Evolutionary conservation across 2,797 vertebrate species (phyloP).

Genomic region (Lagorchestes hirsutus): DNA sequence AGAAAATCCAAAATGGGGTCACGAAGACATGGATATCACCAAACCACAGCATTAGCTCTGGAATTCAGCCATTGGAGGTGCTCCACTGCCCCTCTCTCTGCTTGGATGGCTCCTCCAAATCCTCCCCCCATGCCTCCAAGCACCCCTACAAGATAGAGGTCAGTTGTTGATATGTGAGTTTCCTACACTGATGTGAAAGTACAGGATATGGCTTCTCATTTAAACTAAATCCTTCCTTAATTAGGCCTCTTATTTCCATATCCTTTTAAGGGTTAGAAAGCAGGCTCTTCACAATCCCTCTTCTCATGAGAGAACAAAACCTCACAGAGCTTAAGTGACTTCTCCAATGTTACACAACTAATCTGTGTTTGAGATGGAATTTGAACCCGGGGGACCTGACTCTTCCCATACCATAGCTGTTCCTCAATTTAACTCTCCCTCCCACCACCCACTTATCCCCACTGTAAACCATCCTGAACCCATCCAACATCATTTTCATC

Average conservation of each 20-base stretch:
- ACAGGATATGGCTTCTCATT: neutral
- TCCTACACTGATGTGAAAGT: neutral
- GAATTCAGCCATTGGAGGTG: too few species aligned
- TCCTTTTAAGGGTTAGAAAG: neutral
- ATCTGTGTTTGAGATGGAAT: neutral
- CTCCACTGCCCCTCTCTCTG: too few species aligned
- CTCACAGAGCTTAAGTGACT: neutral
- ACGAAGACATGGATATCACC: too few species aligned
- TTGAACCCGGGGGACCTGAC: neutral
- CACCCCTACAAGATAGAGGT: neutral
- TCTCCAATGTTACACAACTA: neutral
- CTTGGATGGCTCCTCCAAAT: too few species aligned
- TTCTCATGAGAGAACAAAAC: neutral
- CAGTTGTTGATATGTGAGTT: neutral
- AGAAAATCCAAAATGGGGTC: too few species aligned
- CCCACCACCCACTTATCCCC: neutral
- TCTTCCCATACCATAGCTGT: neutral
- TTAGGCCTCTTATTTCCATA: neutral
- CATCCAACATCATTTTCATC: neutral
- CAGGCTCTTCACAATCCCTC: neutral
- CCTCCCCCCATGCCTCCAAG: too few species aligned
- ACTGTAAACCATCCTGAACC: neutral
- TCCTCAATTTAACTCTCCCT: neutral
- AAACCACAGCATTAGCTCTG: too few species aligned
- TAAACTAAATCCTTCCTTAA: neutral